These are phyloP conservation scores for Rhagologus leucostigma DNA, from an alignment of 2,113 vertebrate species.

Conservation along the genomic window DNA sequence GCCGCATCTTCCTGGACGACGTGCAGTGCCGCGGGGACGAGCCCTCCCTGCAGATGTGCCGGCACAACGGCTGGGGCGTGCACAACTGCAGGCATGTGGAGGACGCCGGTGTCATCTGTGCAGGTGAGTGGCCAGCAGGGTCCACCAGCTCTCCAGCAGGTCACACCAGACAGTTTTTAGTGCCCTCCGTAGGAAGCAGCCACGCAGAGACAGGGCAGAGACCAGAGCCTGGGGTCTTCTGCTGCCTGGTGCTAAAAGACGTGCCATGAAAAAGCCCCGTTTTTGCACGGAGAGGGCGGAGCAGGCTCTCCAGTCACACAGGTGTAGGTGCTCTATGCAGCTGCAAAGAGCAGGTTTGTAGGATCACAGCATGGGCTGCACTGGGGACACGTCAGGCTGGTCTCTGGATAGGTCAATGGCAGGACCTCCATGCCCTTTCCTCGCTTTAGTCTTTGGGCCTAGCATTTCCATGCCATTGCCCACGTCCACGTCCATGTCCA, in stretches of 20 bases:
- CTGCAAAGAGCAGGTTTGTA: not conserved
- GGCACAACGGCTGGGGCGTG: not conserved
- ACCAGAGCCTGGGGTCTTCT: not conserved
- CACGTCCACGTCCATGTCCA: not conserved
- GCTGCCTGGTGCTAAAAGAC: not conserved
- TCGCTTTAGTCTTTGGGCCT: too few relatives aligned
- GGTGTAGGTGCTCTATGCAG: not conserved
- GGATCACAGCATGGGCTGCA: not conserved
- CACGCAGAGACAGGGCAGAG: not conserved
- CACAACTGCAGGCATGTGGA: not conserved
- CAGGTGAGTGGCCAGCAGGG: not conserved
- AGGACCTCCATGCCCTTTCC: not conserved
- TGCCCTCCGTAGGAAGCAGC: not conserved
- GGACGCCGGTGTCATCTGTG: constrained; percentile 12
- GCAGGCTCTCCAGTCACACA: not conserved
- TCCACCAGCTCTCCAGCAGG: too few relatives aligned
- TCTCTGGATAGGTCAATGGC: not conserved
- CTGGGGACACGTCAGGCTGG: not conserved
- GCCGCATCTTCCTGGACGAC: not conserved
- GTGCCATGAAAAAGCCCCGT: not conserved
- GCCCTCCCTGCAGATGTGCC: not conserved
- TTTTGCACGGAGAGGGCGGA: not conserved
- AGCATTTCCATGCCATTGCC: too few relatives aligned
- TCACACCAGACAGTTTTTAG: rapidly evolving
- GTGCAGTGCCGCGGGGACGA: not conserved